phyloP scores from a whole-genome alignment of 2,797 vertebrate species.

The Onychomys leucogaster region DNA sequence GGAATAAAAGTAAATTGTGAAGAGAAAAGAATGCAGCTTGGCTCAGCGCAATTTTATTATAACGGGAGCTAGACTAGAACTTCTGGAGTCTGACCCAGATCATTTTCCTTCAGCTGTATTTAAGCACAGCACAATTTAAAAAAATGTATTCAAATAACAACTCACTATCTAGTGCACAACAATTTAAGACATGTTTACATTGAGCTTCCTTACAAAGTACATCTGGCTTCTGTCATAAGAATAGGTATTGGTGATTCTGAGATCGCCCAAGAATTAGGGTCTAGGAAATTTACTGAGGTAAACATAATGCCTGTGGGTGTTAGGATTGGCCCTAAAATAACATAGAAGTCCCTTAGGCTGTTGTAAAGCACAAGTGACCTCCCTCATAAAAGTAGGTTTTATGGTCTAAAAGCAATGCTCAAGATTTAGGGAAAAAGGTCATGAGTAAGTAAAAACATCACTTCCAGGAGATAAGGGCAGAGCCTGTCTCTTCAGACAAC shows the following conservation, averaged over 20 bases:
- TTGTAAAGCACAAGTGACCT: background rate
- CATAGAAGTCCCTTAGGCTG: too few species aligned
- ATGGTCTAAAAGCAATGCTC: background rate
- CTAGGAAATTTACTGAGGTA: background rate
- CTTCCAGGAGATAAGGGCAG: background rate
- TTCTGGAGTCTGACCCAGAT: background rate
- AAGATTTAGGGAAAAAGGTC: background rate
- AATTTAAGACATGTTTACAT: background rate
- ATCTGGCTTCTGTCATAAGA: background rate
- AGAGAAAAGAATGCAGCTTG: background rate
- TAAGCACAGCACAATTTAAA: background rate
- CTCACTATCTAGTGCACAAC: background rate
- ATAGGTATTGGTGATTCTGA: background rate
- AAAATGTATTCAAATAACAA: background rate
- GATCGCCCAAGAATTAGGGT: background rate
- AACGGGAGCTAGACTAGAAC: background rate
- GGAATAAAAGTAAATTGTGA: background rate
- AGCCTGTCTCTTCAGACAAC: background rate
- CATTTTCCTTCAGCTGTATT: background rate
- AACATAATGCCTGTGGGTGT: background rate
- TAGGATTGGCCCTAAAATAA: background rate
- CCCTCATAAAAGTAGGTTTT: background rate
- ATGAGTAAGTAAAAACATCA: background rate
- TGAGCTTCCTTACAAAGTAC: background rate
- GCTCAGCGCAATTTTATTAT: background rate